These are phyloP conservation scores for Meriones psammophilus DNA, from an alignment of 2,797 vertebrate genomes.

Conservation along the genomic window DNA sequence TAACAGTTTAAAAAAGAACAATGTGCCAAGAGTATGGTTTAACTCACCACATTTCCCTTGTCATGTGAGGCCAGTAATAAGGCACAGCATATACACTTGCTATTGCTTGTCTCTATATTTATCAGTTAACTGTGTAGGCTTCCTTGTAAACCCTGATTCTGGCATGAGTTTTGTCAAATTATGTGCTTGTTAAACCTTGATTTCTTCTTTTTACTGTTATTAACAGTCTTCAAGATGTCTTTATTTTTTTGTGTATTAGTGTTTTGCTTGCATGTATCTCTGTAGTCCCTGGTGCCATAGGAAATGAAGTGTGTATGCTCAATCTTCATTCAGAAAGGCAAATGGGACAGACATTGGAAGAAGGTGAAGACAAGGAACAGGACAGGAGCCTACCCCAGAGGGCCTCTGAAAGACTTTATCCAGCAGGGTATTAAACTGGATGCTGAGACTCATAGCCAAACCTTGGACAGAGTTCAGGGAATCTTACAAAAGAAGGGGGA, in stretches of 20 bases:
- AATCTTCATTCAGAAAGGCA: too few species aligned
- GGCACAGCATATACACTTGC: not conserved
- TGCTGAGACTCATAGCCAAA: too few species aligned
- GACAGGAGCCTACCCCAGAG: too few species aligned
- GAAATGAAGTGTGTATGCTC: not conserved
- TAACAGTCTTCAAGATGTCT: not conserved
- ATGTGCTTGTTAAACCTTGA: not conserved
- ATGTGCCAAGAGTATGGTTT: not conserved
- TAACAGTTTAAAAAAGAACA: not conserved
- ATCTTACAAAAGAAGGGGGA: too few species aligned
- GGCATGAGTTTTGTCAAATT: not conserved
- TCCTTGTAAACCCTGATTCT: not conserved
- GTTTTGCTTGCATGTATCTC: too few species aligned
- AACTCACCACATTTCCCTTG: not conserved
- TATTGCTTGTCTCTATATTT: not conserved
- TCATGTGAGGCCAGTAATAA: not conserved
- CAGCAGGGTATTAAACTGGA: too few species aligned
- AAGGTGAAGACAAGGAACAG: too few species aligned
- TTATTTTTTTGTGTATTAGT: not conserved
- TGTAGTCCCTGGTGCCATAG: not conserved
- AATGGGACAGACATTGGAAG: too few species aligned
- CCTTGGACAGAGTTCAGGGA: too few species aligned
- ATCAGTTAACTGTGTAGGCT: not conserved
- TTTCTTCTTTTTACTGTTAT: not conserved
- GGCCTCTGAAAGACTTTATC: too few species aligned